Percentiles rank a stretch among this genome's conserved stretches.
Evolutionary conservation across 2,113 vertebrate species (phyloP).

Genomic region (Carollia perspicillata): DNA sequence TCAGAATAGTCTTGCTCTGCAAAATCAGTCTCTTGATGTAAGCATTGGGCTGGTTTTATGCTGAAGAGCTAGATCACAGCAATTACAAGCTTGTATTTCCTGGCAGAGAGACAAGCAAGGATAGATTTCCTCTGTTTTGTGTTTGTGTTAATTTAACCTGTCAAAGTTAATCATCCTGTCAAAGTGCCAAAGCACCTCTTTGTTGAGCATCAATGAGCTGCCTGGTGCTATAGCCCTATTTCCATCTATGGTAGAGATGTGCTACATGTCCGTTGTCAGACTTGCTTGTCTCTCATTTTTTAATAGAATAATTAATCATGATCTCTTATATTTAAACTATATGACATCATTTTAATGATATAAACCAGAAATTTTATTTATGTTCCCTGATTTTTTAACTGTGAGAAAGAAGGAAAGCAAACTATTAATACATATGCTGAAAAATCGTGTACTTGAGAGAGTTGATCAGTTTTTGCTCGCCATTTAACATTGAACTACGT

Average conservation of each 20-base stretch:
- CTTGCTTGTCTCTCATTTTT: not conserved
- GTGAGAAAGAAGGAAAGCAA: not conserved
- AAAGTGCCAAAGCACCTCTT: not conserved
- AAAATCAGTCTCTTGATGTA: constrained; percentile 55
- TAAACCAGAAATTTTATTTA: not conserved
- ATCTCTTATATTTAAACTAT: not conserved
- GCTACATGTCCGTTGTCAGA: not conserved
- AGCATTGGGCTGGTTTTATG: constrained; percentile 44
- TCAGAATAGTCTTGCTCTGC: constrained; percentile 1
- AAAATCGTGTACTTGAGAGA: not conserved
- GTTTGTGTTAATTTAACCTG: constrained; percentile 73
- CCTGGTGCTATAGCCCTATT: not conserved
- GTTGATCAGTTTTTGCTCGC: not conserved
- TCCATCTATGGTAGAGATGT: not conserved
- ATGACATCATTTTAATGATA: not conserved
- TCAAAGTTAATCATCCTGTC: constrained; percentile 67
- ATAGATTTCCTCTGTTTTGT: constrained; percentile 71
- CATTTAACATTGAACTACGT: not conserved
- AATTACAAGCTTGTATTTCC: constrained; percentile 64
- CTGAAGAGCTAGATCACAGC: constrained; percentile 55
- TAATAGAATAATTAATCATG: not conserved
- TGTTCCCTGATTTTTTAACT: not conserved
- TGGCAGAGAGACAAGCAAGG: constrained; percentile 53
- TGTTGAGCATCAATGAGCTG: not conserved
- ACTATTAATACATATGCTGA: not conserved